A percentile compares a stretch with the other conserved stretches of the same genome.
Conservation (phyloP, 1,140 invertebrate genomes). For the Chlorops oryzae region DNA sequence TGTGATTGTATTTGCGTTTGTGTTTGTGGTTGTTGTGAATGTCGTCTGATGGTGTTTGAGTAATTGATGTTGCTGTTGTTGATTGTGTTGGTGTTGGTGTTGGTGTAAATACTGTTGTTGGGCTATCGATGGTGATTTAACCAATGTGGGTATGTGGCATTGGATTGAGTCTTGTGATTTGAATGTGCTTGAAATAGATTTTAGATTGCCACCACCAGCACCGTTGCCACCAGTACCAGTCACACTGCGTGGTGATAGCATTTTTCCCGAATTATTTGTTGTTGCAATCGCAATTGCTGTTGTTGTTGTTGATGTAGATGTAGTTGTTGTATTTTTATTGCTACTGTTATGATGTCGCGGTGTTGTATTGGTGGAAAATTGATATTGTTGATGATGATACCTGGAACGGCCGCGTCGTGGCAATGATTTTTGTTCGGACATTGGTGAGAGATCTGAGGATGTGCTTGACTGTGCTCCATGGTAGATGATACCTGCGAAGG, state of each 20-base stretch:
- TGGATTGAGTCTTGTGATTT: constrained; percentile 47
- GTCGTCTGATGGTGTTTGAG: not conserved
- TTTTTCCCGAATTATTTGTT: constrained; percentile 33
- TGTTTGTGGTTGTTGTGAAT: constrained; percentile 12
- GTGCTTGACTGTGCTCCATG: constrained; percentile 69
- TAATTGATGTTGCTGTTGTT: constrained; percentile 19
- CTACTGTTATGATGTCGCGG: constrained; percentile 47
- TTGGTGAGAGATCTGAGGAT: constrained; percentile 69
- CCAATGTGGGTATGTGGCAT: constrained; percentile 46
- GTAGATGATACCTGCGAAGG: constrained; percentile 61
- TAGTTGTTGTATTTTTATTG: constrained; percentile 25
- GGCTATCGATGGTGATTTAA: constrained; percentile 44
- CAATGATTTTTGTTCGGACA: constrained; percentile 70
- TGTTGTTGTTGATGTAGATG: constrained; percentile 19
- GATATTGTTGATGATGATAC: constrained; percentile 53
- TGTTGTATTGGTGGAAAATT: constrained; percentile 49
- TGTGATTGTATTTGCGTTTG: constrained; percentile 18
- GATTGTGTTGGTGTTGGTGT: constrained; percentile 25
- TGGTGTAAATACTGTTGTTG: constrained; percentile 45
- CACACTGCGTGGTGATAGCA: constrained; percentile 39
- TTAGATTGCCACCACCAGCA: constrained; percentile 31
- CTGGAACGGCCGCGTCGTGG: constrained; percentile 62
- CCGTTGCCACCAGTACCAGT: too few relatives aligned
- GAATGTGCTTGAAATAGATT: constrained; percentile 45
- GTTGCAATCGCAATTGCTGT: constrained; percentile 22